Evolutionary conservation across 1,140 invertebrate species (phyloP).

Genomic region (Drosophila saltans): DNA sequence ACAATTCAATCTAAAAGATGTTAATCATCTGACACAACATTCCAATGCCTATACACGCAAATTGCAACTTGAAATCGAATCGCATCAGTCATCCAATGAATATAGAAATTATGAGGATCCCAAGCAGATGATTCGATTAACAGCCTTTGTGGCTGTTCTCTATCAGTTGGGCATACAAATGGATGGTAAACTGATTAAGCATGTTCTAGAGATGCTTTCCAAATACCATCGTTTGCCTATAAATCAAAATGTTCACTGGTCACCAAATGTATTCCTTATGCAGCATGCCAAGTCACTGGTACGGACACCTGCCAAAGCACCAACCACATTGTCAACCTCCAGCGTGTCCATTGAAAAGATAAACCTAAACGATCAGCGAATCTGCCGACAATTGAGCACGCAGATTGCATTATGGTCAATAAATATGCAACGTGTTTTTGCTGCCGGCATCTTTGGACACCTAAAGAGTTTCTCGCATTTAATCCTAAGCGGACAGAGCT

Average conservation of each 20-base stretch:
- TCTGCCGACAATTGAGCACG: constrained; percentile 54
- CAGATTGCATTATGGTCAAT: constrained; percentile 64
- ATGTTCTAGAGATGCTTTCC: constrained; percentile 29
- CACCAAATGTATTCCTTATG: constrained; percentile 42
- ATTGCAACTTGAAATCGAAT: constrained; percentile 41
- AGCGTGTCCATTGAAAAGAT: constrained; percentile 43
- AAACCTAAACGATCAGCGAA: constrained; percentile 34
- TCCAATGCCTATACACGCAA: constrained; percentile 88
- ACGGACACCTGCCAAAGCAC: constrained; percentile 30
- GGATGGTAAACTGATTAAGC: constrained; percentile 53
- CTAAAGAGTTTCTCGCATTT: constrained; percentile 54
- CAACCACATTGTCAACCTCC: constrained; percentile 9
- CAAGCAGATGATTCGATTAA: constrained; percentile 34
- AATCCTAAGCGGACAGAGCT: constrained; percentile 46
- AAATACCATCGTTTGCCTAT: constrained; percentile 48
- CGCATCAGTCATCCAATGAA: constrained; percentile 36
- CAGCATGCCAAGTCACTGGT: constrained; percentile 55
- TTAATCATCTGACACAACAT: constrained; percentile 87
- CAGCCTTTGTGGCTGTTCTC: constrained; percentile 43
- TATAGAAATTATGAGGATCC: constrained; percentile 49
- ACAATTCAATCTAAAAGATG: constrained; percentile 86
- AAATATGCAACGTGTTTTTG: constrained; percentile 36
- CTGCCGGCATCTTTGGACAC: constrained; percentile 45
- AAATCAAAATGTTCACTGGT: constrained; percentile 45
- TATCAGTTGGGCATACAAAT: constrained; percentile 60